Base-by-base conservation (phyloP, 1,140 invertebrate species). In the Drosophila pallidifrons region DNA sequence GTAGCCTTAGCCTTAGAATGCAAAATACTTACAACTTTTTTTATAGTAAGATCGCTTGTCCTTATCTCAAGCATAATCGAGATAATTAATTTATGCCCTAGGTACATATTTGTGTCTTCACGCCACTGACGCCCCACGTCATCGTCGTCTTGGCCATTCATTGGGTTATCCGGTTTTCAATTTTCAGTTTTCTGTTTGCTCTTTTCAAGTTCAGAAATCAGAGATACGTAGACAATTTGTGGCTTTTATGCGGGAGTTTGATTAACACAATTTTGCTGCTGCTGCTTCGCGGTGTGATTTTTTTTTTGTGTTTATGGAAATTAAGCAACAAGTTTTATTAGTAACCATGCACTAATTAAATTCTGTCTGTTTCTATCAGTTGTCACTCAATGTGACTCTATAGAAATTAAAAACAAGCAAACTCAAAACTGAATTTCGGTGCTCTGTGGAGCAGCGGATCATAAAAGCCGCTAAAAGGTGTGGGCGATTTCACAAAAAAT, bases 381-480 rank as follows among this genome's bases (percentile, higher is more conserved):
- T 81, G 81, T 87, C 83, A 87, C 77, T 73, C 41, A 57, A 64
- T 72, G 65, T 65, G 51, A 69, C 35, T 43, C 25, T 43, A 57
- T 58, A 67, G 10, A 52, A 46, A 72, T 41, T 25, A 52, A 57
- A 72, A 45, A 71, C 20, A 66, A 47, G 35, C 30, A 75, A 81
- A 71, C 70, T 70, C 63, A 89, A 81, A 81, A 74, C 43, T 68
- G 58, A 75, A 63, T 74, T 88, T 65, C 3, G 77, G 45, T 77
- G 85, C 83, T 87, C 83, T 87, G 83, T 89, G 85, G 83, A 88
- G 80, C 85, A 88, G 67, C 54, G 66, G 75, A 81, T 89, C 85
- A 86, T 90, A 90, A 91, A 90, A 77, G 79, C 86, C 77, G 86
- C 87, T 90, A 90, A 86, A 82, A 86, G 86, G 86, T 90, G 86